Percentiles rank a stretch among this genome's conserved stretches.
These are phyloP conservation scores for Elgaria multicarinata DNA, from an alignment of 2,113 vertebrate species.

Conservation along the genomic window DNA sequence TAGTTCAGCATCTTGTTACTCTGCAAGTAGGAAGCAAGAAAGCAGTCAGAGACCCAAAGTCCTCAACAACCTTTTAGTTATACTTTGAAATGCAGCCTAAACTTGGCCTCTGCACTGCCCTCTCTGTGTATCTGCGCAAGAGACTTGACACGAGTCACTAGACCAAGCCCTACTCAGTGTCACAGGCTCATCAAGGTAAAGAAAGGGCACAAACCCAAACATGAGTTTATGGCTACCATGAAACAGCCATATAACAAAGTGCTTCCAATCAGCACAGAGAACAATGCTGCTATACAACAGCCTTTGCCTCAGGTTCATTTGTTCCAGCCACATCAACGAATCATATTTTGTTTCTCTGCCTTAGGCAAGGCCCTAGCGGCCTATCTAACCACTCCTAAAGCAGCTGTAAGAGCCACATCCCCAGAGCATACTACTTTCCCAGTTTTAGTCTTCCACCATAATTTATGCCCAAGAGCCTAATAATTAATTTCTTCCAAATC, in stretches of 20 bases:
- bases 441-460: background rate
- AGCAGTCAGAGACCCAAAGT: conserved; percentile 8
- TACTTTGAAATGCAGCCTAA: background rate
- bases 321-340: background rate
- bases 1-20: conserved; percentile 95
- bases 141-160: background rate
- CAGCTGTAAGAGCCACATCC: background rate
- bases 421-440: background rate
- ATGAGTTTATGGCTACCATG: background rate
- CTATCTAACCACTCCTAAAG: background rate
- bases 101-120: background rate
- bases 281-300: background rate
- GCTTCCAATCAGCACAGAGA: background rate
- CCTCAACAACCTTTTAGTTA: background rate
- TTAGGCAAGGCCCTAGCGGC: background rate
- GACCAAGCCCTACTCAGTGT: background rate
- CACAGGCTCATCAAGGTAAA: background rate
- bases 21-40: conserved; percentile 71
- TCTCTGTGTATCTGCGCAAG: background rate
- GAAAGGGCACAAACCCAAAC: background rate
- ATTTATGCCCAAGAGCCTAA: background rate
- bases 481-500: background rate
- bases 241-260: background rate
- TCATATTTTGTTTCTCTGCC: background rate
- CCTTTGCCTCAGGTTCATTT: background rate